Conservation (phyloP, 2,797 vertebrate species). For the Halcyon smyrnensis region DNA sequence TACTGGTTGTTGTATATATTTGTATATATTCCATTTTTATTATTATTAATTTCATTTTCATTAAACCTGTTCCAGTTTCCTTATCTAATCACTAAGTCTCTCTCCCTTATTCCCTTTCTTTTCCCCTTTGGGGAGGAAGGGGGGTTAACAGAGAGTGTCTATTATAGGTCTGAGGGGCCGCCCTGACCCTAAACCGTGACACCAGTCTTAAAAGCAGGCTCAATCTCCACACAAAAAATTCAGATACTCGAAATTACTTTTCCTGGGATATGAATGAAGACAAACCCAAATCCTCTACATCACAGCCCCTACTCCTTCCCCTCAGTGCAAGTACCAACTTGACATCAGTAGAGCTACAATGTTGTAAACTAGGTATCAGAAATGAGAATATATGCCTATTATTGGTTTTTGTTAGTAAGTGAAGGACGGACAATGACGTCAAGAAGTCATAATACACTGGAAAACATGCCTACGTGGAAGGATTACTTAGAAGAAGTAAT, state of each 20-base stretch:
- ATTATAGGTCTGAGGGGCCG: too few relatives aligned
- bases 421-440: neutral
- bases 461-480: rapidly evolving
- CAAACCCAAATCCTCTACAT: neutral
- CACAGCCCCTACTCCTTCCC: neutral
- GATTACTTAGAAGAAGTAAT: neutral
- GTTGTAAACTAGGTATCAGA: neutral
- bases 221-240: neutral
- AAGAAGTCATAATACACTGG: neutral
- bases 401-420: rapidly evolving
- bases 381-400: neutral
- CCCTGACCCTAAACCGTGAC: too few relatives aligned
- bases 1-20: too few relatives aligned
- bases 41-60: too few relatives aligned
- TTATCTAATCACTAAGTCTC: too few relatives aligned
- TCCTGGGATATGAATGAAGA: neutral
- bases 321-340: rapidly evolving
- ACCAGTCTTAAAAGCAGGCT: neutral
- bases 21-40: too few relatives aligned
- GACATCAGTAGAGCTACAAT: neutral
- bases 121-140: too few relatives aligned
- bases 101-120: too few relatives aligned
- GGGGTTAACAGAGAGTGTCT: too few relatives aligned
- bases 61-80: too few relatives aligned
- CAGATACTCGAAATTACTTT: neutral